Base-by-base conservation (phyloP, 2,888 invertebrate genomes). In the Chouioia cunea region DNA sequence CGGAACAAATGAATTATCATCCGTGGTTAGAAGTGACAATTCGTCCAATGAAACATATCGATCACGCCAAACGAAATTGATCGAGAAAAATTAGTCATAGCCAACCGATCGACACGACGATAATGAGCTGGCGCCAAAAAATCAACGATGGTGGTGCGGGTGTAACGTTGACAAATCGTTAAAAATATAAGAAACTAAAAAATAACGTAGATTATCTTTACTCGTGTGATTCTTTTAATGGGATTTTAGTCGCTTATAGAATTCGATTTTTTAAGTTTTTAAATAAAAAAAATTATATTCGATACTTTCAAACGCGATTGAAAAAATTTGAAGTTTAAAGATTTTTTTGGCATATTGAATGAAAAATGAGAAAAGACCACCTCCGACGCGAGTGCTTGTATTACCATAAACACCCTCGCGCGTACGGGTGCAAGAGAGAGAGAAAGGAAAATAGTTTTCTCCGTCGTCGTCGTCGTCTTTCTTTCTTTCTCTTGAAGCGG, bases 401-500 rank as follows among this genome's bases (percentile, higher is more conserved):
- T 69, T 62, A 53, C 57, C 69, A 53, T 68, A 69, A 70, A 63
- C 66, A 69, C 69, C 65, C 56, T 43, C n/a, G 54, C 65, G 36
- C 57, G 62, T 62, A 57, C 69, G 56, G 48, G 36, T 43, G 54
- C 58, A 54, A 73, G 70, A 73, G 70, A 70, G 54, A 63, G 58
- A 73, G 70, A 73, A 73, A 70, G 73, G 73, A 70, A 73, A 73
- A 70, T 66, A 66, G 48, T 66, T 63, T 73, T 66, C 70, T 73
- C 65, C 36, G 36, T 36, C 27, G 27, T n/a, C 27, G 27, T 27
- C 36, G 36, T 36, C 36, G 36, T 36, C 36, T 10, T 36, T 27
- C 27, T 27, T 27, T 27, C 27, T 27, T 27, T 15, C 12, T 15
- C 6, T 27, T 54, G 46, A 12, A 20, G 54, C 16, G 47, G 68